Base-by-base conservation (phyloP, 92 coral and sea anemone genomes). In the Galaxea fascicularis region DNA sequence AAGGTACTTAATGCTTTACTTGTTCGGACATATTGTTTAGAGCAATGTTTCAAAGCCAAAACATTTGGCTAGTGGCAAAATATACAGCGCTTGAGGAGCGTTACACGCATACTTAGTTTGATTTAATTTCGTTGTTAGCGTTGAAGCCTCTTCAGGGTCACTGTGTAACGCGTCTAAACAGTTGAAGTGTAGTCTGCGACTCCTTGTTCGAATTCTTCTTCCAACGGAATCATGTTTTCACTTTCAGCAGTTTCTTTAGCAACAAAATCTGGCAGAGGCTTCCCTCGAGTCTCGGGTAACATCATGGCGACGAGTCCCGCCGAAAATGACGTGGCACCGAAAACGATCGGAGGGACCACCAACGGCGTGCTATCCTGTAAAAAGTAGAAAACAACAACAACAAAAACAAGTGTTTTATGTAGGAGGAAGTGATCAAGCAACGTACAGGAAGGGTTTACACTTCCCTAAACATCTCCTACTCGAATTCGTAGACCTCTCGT, bases 261-360 rank as follows among this genome's bases (percentile, higher is more conserved):
- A 21, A 94, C 88, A 82, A 91, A 89, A 82, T 96, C 98, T 78
- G 96, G 96, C 22, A 96, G 87, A 3, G 98, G 98, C 58, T 92
- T 94, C 16, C 95, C 94, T 31, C 91, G 91, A 16, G 99, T 96
- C 77, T 96, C 98, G 1, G 99, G 99, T 8, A 96, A 84, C 87
- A 96, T 77, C 71, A 88, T 73, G 1, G 96, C 85, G 28, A 91
- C 35, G 11, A 95, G 51, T 5, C 99, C 99, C 8, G 99, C 98
- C 4, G 93, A 77, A 46, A 96, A 65, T 14, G 99, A 90, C 31
- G 91, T 82, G 14, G 84, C 89, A 9, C 99, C 99, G 41, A 96
- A 96, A 62, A 96, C 95, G 16, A 96, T 82, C 45, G 95, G 90
- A 21, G 99, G 98, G 4, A 76, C 93, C 16, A 82, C 88, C n/a